Conservation (phyloP, 2,797 vertebrate species). For the Melanotaenia boesemani region DNA sequence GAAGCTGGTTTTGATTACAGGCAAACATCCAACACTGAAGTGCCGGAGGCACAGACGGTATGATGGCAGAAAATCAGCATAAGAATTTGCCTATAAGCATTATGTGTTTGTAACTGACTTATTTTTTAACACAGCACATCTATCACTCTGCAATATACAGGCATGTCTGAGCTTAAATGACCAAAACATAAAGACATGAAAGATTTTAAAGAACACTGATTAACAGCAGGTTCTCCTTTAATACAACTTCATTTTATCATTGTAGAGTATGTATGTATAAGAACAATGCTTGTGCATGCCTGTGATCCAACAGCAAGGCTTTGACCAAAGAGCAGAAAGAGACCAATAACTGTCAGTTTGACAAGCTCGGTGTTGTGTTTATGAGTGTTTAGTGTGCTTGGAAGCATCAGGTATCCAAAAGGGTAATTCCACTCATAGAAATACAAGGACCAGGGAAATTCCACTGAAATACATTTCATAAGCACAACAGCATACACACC, state of each 20-base stretch:
- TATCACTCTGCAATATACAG: constrained; percentile 1
- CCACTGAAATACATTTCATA: constrained; percentile 49
- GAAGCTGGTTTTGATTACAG: constrained; percentile 70
- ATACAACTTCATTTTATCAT: constrained; percentile 38
- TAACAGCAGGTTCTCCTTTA: constrained; percentile 4
- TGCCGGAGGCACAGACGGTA: constrained; percentile 22
- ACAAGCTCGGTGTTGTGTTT: constrained; percentile 22
- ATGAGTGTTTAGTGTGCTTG: constrained; percentile 16
- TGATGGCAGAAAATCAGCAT: constrained; percentile 41
- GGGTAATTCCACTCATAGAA: constrained; percentile 71
- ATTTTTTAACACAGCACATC: constrained; percentile 4
- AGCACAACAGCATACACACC: constrained; percentile 32
- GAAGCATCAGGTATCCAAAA: constrained; percentile 62
- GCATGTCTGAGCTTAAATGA: neutral
- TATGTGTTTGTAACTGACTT: constrained; percentile 10
- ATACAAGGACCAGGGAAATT: constrained; percentile 69
- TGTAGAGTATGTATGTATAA: constrained; percentile 23
- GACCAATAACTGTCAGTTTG: constrained; percentile 53
- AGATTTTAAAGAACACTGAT: neutral
- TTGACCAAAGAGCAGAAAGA: constrained; percentile 42
- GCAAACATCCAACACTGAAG: constrained; percentile 49
- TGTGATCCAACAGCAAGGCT: constrained; percentile 38
- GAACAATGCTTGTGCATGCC: constrained; percentile 25
- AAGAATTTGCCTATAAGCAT: constrained; percentile 23
- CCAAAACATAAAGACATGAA: neutral